Evolutionary conservation across 2,888 invertebrate species (phyloP), one percentile per base, ranked within the genome.

Genomic region (Leptinotarsa juncta): DNA sequence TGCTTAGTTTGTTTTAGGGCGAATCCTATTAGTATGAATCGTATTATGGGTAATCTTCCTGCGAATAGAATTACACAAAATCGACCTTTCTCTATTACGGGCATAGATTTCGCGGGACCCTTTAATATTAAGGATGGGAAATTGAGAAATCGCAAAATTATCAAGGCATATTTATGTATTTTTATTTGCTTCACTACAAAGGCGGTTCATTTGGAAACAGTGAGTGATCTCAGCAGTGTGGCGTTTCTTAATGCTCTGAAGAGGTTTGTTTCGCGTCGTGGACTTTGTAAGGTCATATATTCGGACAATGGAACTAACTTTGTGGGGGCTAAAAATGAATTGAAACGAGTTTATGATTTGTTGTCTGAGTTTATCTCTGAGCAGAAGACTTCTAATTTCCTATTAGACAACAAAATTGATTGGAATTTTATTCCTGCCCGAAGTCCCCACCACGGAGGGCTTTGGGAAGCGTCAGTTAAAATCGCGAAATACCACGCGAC

Each of bases 221-320:
- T 32, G 32, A 32, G 32, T 32, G 32, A 32, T 32, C 32, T 32
- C 32, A 66, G 53, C 51, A 66, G 78, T 16, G 67, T 70, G 2
- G 49, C 76, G 3, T 83, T 83, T 66, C 80, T 60, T 73, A 69
- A 78, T 15, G 77, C 81, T 0, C 74, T 83, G 5, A 71, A 74
- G 42, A 74, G 83, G 18, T 83, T 84, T 65, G 73, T 80, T 1
- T 70, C 82, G 3, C 62, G 84, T 5, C 62, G 83, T 66, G 83
- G 84, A 3, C 67, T 71, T 12, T 74, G 77, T 12, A 65, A 42
- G n/a, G 60, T 67, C 0, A 74, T 83, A 2, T 82, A 79, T 69
- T 82, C 80, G n/a, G 85, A 84, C 70, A 81, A 83, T 67, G 84
- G 79, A 2, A 81, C 78, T 1, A 84, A 80, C 23, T 84, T 83